Base-by-base conservation (phyloP, 53 echinoderm and acorn worm genomes). In the Astropecten irregularis region DNA sequence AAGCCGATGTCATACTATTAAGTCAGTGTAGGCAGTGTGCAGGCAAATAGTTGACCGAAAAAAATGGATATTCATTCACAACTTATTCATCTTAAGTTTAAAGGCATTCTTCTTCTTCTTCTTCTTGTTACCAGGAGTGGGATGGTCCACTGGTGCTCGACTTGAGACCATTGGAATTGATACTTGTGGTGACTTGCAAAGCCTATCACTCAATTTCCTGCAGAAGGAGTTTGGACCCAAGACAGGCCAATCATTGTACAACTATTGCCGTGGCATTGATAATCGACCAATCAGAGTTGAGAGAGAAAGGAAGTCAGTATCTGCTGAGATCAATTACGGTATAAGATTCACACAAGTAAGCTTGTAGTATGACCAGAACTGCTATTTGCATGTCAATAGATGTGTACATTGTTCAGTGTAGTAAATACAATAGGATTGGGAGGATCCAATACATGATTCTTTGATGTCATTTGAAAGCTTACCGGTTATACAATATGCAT, bases 161-260 rank as follows among this genome's bases (percentile, higher is more conserved):
- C 52, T 96, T 31, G 40, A 81, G 28, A 66, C 71, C 28, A 65
- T 91, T 68, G 85, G 86, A 15, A 68, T 96, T 29, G 79, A 48
- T 7, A 87, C 69, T 1, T 96, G 96, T 77, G 88, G 49, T 7
- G 93, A 96, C 36, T 76, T 96, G 14, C 96, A 96, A 71, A 31
- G 21, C 33, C 38, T 93, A 35, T 55, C 91, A 2, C 83, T 91
- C 8, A n/a, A 68, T 4, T 10, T 56, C 27, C 66, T 96, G 44
- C 96, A 96, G 86, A 96, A 92, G 76, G 96, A 96, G 38, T 96
- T 96, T 85, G 96, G 96, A 47, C 87, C 93, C 46, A 96, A 96
- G 83, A 96, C 93, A 5, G 96, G 96, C 23, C 91, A 91, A 62
- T 82, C 86, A 20, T 68, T 96, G 40, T 89, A 91, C 83, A 70